Evolutionary conservation across 2,797 vertebrate species (phyloP), one percentile per base, ranked within the genome.

Genomic region (Neosilurus hyrtlii): DNA sequence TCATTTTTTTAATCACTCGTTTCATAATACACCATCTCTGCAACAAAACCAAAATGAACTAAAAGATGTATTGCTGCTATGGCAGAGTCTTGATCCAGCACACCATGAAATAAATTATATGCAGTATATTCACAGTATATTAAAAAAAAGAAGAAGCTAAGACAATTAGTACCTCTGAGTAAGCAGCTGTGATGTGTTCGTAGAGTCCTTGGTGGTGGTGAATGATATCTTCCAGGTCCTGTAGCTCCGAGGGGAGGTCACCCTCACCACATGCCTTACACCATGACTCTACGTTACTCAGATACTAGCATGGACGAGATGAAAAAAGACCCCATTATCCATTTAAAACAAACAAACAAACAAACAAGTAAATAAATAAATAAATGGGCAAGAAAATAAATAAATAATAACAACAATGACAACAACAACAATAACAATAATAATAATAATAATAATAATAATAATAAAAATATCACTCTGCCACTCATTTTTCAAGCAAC

Each of bases 151-250:
- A 15, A 18, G 26, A 14, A 10, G 37, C 24, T 5, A 4, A 51
- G 22, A 57, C n/a, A 16, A 49, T 10, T 20, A 84, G 73, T 87
- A 98, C 97, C 95, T 99, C 98, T 0, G 98, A 97, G 80, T 99
- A 99, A 8, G 97, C 98, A 0, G 96, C 93, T 0, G 95, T 97
- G 89, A 99, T 95, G 90, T 98, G 97, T 83, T 99, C 98, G 49
- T 99, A 99, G 59, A 99, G 94, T 16, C 97, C 97, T 92, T 99
- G 98, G 91, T 99, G 98, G 89, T 97, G 98, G 87, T 99, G 98
- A 82, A 99, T 99, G 70, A 96, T 97, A 35, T 99, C 98, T 89
- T 99, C 98, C 85, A 99, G 94, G 89, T 99, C 98, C 91, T 98
- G 98, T 15, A 99, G 95, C 88, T 99, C 98, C 0, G 97, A 97